Evolutionary conservation across 2,888 invertebrate genomes (phyloP), one percentile per base, ranked within the genome.

Genomic region (Miltochrista miniata): DNA sequence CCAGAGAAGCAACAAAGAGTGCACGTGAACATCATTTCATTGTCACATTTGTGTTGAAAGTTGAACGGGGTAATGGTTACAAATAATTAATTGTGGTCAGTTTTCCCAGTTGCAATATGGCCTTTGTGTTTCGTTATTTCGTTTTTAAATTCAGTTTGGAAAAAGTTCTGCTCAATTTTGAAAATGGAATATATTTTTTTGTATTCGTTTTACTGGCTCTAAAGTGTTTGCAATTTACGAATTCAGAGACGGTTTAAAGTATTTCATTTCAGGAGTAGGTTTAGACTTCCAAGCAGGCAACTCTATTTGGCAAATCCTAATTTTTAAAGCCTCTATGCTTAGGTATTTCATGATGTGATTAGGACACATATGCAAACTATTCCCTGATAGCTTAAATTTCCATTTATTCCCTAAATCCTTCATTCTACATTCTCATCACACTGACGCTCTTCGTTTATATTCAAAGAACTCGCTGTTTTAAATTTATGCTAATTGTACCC

Each of bases 401-500:
- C 36, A 54, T 52, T 54, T 31, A 31, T 31, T 45, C 33, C 45
- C 41, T 33, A 7, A 44, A 53, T 29, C 24, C 38, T 37, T 39
- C 53, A 48, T 48, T 44, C 41, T 41, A 38, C 29, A 14, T 15
- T 50, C 33, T 54, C 47, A 58, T 64, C 58, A 57, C 61, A 54
- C 52, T 45, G 43, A 45, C 48, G 54, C 38, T 42, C 46, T 44
- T 53, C 60, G 52, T 67, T 70, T 73, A 64, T 67, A 74, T 70
- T 70, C 70, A 59, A 60, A 70, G 68, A 62, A 55, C 57, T 47
- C 53, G 49, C 51, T 61, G 56, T 67, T 69, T 72, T 72, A 72
- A 72, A 72, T 71, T 65, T 51, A 42, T 40, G 58, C 40, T 56
- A 64, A 59, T 68, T 57, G 58, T 57, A 76, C 71, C 74, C 76